These are phyloP conservation scores for Cerceris ruficornis DNA, from an alignment of 2,888 invertebrate genomes.

Conservation along the genomic window DNA sequence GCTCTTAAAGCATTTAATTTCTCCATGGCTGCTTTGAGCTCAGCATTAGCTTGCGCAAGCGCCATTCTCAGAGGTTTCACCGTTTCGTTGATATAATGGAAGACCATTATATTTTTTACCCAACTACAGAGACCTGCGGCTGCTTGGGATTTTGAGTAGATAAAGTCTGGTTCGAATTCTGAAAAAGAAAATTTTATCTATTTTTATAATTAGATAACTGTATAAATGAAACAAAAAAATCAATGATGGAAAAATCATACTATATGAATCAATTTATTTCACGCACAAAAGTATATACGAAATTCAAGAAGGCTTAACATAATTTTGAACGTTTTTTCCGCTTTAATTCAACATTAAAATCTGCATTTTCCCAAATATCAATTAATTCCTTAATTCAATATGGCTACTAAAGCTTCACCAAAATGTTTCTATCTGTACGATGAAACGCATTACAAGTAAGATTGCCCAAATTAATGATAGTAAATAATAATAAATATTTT, in stretches of 20 bases:
- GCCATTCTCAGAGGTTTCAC: constrained; percentile 96
- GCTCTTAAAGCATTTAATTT: constrained; percentile 90
- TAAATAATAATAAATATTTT: no score
- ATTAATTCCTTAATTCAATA: no score
- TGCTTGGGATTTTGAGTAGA: constrained; percentile 92
- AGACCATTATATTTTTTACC: constrained; percentile 95
- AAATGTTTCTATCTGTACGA: no score
- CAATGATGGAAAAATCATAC: not conserved
- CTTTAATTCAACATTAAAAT: no score
- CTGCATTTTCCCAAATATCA: no score
- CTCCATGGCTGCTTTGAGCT: constrained; percentile 91
- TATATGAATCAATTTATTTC: not conserved
- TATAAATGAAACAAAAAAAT: not conserved
- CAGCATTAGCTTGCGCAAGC: constrained; percentile 91
- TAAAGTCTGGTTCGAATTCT: constrained; percentile 93
- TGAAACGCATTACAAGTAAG: no score
- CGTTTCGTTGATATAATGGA: constrained; percentile 94
- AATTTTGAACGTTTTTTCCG: no score
- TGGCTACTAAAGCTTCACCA: no score
- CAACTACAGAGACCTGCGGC: constrained; percentile 97
- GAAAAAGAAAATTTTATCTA: not conserved
- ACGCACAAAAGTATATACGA: not conserved
- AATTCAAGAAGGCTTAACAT: no score
- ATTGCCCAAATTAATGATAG: not conserved
- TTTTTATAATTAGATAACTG: no score